Base-by-base conservation (phyloP, 1,140 invertebrate species). In the Goniozus legneri region DNA sequence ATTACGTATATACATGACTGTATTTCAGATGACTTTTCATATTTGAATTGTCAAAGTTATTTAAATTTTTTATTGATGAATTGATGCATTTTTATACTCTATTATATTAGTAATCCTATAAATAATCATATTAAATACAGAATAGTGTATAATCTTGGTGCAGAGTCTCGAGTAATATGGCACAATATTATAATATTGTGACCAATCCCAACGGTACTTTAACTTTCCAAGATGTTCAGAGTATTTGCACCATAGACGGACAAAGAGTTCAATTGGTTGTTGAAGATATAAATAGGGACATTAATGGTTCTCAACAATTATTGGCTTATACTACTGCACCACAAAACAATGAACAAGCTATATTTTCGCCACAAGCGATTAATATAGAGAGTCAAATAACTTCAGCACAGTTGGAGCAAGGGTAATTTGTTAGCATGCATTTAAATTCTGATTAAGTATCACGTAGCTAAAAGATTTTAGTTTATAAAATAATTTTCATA, bases 181-280 rank as follows among this genome's bases (percentile, higher is more conserved):
- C 66, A 65, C 65, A 73, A 47, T 73, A 69, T 71, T 70, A 55
- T 64, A 73, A 76, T 58, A 42, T 74, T 46, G 59, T 74, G 50
- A 55, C 65, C 42, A 67, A 66, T 65, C 43, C 64, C 47, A 67
- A 64, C 65, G 62, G 66, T 63, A 66, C 68, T 21, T 58, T 66
- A 41, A 69, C 65, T 22, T 41, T 71, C 21, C 68, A 75, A 43
- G 69, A 74, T 50, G 52, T 65, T 34, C 58, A 68, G 34, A 64
- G 65, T 57, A 53, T 66, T 47, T 73, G 62, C 44, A 53, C 63
- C 16, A 52, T 59, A 44, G 71, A 73, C 8, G 71, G 71, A 45
- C 69, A 70, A 50, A 67, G 57, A 32, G 58, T 71, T 55, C 69
- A 72, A 55, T 58, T 75, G 42, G 53, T 71, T 38, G 56, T 73